A percentile compares a stretch with the other conserved stretches of the same genome.
These are phyloP conservation scores for Cyrtonyx montezumae DNA, from an alignment of 2,113 vertebrate genomes.

Conservation along the genomic window DNA sequence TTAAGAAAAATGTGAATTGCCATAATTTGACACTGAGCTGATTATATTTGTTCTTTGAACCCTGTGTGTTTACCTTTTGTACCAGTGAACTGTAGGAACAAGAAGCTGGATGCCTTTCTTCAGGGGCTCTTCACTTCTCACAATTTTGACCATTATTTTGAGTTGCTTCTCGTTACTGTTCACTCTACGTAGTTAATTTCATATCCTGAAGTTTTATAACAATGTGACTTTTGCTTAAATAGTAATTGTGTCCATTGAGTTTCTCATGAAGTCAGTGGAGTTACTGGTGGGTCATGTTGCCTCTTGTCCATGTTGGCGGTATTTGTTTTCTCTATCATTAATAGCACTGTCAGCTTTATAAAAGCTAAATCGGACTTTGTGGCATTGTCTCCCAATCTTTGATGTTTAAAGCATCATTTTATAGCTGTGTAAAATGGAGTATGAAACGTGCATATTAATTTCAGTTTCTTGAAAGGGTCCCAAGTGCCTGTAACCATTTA, in stretches of 20 bases:
- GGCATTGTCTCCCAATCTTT: not conserved
- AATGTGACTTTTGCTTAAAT: not conserved
- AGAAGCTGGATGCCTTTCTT: not conserved
- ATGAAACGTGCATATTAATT: not conserved
- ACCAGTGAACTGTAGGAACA: not conserved
- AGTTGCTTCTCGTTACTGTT: not conserved
- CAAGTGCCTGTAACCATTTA: not conserved
- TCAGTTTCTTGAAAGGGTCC: not conserved
- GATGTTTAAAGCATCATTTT: not conserved
- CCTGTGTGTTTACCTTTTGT: not conserved
- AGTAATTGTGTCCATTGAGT: not conserved
- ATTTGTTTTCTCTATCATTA: not conserved
- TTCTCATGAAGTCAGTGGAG: not conserved
- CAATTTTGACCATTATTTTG: not conserved
- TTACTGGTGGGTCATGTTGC: accelerated
- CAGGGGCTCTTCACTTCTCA: not conserved
- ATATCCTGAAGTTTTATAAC: not conserved
- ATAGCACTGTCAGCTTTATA: not conserved
- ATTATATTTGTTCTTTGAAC: not conserved
- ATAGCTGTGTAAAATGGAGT: not conserved
- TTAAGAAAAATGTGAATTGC: not conserved
- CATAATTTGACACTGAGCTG: not conserved
- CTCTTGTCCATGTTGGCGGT: not conserved
- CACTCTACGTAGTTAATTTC: not conserved
- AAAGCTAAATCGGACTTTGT: not conserved